Conservation (phyloP, 2,113 vertebrate species). For the Gallinago jamesoni region DNA sequence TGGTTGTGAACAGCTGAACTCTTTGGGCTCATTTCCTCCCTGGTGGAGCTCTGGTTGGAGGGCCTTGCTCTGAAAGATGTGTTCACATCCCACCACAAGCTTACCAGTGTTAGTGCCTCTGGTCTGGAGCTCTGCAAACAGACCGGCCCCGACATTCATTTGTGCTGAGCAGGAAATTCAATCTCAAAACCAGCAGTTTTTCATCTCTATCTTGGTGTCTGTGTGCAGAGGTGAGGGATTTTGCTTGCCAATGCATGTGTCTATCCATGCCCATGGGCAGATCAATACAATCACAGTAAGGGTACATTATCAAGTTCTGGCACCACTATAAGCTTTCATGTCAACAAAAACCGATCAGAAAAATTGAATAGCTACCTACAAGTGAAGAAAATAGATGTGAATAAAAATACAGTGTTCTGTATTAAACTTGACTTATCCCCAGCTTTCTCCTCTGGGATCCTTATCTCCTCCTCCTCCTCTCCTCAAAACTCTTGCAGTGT, state of each 20-base stretch:
- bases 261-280: not conserved
- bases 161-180: not conserved
- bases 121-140: not conserved
- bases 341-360: not conserved
- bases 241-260: not conserved
- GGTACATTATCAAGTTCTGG: not conserved
- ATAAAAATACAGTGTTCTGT: not conserved
- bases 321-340: not conserved
- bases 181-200: not conserved
- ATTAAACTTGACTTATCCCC: not conserved
- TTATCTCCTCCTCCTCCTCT: too few relatives aligned
- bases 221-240: not conserved
- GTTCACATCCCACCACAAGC: not conserved
- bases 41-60: not conserved
- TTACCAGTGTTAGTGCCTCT: not conserved
- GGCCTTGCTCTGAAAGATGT: not conserved
- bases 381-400: not conserved
- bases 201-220: not conserved
- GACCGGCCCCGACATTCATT: not conserved
- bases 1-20: not conserved
- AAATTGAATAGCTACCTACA: not conserved
- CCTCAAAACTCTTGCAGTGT: not conserved
- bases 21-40: not conserved
- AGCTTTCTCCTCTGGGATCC: not conserved
- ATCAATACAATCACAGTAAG: not conserved